Base-by-base conservation (phyloP, 2,888 invertebrate species). In the Andrena bicolor region DNA sequence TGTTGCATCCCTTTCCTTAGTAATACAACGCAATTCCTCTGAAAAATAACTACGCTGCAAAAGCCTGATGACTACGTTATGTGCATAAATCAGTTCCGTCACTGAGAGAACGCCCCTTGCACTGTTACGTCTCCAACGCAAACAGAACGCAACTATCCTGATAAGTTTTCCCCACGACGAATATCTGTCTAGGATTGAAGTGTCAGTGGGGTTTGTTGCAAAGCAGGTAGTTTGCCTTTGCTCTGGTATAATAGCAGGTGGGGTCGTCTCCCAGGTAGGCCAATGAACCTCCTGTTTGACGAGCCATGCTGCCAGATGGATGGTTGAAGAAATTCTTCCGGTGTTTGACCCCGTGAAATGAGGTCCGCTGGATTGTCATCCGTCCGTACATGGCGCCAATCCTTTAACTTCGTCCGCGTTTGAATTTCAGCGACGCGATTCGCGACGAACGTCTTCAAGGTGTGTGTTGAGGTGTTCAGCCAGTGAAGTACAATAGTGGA, bases 101-200 rank as follows among this genome's bases (percentile, higher is more conserved):
- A 8, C 41, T 4, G 69, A 0, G 0, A 69, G 56, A 10, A 26
- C 10, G 0, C 56, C 69, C 16, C 1, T 35, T 20, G 13, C n/a
- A 2, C 20, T 69, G 4, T 56, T 26, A 8, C 7, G 2, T 23
- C 23, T 30, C 28, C 69, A 49, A 4, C 69, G 60, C 2, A 75
- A 20, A 10, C 60, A 68, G 0, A 5, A 16, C 16, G 61, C 58
- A 6, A 32, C 20, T 2, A 68, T 28, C 7, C 68, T 41, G 7
- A 49, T 5, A 3, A 63, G 30, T 41, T 60, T 69, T 3, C 32
- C 35, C 49, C 48, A 76, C 6, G 68, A 28, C 1, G 69, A 69
- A n/a, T 60, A 51, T 4, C 35, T 13, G 0, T 32, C 35, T 1
- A 70, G 20, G 0, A 70, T 3, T 0, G 4, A 5, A 0, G 20